These are phyloP conservation scores for Acropora yongei DNA, from an alignment of 64 coral and sea anemone genomes.

Conservation along the genomic window DNA sequence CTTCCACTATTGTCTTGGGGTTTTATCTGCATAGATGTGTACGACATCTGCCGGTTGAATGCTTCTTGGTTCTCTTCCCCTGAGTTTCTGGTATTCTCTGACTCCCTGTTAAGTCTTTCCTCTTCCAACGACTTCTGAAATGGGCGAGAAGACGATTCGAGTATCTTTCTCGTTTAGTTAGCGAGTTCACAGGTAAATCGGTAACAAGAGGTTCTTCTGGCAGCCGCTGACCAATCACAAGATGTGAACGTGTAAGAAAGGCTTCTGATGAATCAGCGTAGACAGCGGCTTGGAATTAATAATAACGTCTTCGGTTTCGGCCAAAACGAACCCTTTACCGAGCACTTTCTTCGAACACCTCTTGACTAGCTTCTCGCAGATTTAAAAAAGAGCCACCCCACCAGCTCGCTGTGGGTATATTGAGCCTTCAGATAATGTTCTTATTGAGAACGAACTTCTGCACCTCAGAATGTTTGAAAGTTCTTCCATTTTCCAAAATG, in stretches of 20 bases:
- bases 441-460: neutral
- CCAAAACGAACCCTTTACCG: constrained; percentile 19
- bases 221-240: constrained; percentile 51
- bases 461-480: neutral
- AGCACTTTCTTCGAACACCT: neutral
- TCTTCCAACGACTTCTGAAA: constrained; percentile 49
- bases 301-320: constrained; percentile 45
- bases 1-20: constrained; percentile 44
- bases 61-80: constrained; percentile 15
- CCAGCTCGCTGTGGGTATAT: too few species aligned
- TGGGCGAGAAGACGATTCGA: constrained; percentile 35
- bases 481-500: constrained; percentile 23
- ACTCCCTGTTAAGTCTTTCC: constrained; percentile 60
- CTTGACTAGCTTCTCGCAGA: too few species aligned
- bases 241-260: constrained; percentile 50
- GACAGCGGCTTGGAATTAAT: constrained; percentile 56
- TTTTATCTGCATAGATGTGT: constrained; percentile 62
- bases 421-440: neutral
- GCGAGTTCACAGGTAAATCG: neutral
- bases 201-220: neutral
- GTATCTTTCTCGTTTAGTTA: constrained; percentile 25
- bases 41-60: constrained; percentile 51
- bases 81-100: constrained; percentile 60
- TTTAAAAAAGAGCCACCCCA: too few species aligned
- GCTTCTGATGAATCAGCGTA: constrained; percentile 60